Base-by-base conservation (phyloP, 2,888 invertebrate species). In the Chloroclysta siterata region DNA sequence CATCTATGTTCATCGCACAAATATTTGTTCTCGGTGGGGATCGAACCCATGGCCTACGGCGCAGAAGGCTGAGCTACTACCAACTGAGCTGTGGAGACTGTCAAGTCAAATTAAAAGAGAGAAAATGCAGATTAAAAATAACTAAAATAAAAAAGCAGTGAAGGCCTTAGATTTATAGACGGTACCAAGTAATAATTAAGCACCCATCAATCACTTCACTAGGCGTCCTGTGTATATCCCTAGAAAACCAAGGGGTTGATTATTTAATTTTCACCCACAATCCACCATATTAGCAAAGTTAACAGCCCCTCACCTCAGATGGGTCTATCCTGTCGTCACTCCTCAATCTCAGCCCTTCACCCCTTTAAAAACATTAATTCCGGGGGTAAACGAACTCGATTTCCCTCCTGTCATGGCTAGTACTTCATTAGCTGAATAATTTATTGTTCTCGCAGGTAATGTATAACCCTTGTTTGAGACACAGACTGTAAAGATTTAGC, bases 371-470 rank as follows among this genome's bases (percentile, higher is more conserved):
- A 77, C 79, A 78, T 82, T 77, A 79, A 77, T 76, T 78, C 73
- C 59, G 66, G 75, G 74, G 77, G 76, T 77, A 69, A 82, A 76
- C 76, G 76, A 74, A 77, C 70, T 78, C 81, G 84, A 85, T 85
- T 85, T 85, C 84, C 85, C 78, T 74, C 75, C 83, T 84, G 84
- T 83, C 85, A 80, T 63, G 78, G 73, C 68, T 72, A 78, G 69
- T 73, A 78, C 82, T 82, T 85, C 84, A 84, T 85, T 85, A 82
- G 77, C 65, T 79, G 80, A 83, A 82, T 83, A 83, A 85, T 85
- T 84, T 84, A 85, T 85, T 80, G 76, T 80, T 76, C 73, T 74
- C 72, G 68, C 74, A 79, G 80, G 80, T 82, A 81, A 77, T 74
- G 73, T 71, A 72, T 62, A 73, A 69, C 72, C 65, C 58, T 48